These are phyloP conservation scores for Ophion obscuratus DNA, from an alignment of 2,888 invertebrate species.

Conservation along the genomic window DNA sequence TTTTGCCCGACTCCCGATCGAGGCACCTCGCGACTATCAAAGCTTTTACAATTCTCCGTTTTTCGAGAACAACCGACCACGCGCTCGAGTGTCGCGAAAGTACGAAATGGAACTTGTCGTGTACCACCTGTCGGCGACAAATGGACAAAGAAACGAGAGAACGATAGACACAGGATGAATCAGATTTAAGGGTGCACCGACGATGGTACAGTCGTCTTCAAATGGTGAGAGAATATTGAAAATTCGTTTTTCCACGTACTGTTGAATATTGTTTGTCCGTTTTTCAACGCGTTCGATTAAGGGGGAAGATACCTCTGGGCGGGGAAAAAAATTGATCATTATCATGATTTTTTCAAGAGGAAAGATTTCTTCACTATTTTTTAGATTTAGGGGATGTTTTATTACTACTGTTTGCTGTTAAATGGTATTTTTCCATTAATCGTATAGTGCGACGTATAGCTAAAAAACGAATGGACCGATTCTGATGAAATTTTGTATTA, in stretches of 20 bases:
- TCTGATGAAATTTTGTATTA: too few relatives aligned
- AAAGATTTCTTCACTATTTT: too few relatives aligned
- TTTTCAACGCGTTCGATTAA: too few relatives aligned
- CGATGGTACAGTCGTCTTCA: constrained; percentile 1
- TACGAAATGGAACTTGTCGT: constrained; percentile 18
- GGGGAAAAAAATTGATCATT: too few relatives aligned
- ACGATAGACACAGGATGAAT: constrained; percentile 13
- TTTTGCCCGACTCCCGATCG: constrained; percentile 56
- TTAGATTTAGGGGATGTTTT: too few relatives aligned
- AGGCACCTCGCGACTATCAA: neutral
- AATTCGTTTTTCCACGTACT: neutral
- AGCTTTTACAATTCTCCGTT: constrained; percentile 33
- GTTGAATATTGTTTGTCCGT: neutral
- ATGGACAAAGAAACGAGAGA: constrained; percentile 23
- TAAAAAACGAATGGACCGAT: too few relatives aligned
- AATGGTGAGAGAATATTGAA: neutral
- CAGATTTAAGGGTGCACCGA: constrained; percentile 23
- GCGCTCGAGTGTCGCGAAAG: constrained; percentile 1
- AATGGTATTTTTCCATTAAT: too few relatives aligned
- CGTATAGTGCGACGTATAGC: too few relatives aligned
- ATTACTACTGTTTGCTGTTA: too few relatives aligned
- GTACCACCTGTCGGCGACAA: constrained; percentile 47
- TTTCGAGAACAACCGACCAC: constrained; percentile 22
- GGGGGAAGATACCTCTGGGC: too few relatives aligned
- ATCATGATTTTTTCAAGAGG: too few relatives aligned